Conservation (phyloP, 1,140 invertebrate species). For the Pogonomyrmex californicus region DNA sequence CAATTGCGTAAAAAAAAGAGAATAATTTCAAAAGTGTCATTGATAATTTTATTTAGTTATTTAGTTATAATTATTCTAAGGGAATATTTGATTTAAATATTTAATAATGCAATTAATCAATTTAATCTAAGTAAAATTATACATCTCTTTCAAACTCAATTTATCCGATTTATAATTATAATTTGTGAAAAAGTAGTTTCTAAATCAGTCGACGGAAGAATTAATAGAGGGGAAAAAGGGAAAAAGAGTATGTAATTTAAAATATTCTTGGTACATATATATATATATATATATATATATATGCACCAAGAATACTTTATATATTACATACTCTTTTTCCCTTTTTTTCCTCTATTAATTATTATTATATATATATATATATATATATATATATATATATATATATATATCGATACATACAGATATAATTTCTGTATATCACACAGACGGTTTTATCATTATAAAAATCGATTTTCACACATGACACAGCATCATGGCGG, state of each 20-base stretch:
- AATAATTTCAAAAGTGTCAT: background rate
- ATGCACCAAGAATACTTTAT: too few species aligned
- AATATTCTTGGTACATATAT: background rate
- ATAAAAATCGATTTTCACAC: constrained; percentile 47
- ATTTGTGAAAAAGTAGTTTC: background rate
- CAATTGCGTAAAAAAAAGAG: background rate
- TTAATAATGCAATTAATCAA: background rate
- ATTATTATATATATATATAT: too few species aligned
- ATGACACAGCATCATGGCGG: constrained; percentile 16
- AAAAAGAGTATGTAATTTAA: background rate
- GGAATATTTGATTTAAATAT: background rate
- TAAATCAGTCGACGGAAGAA: background rate
- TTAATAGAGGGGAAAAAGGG: background rate
- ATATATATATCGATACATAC: too few species aligned
- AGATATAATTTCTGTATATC: background rate
- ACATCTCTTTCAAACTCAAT: background rate
- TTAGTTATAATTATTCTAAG: background rate
- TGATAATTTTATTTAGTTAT: constrained; percentile 20
- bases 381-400: too few species aligned
- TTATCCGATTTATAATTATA: too few species aligned
- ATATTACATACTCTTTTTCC: too few species aligned
- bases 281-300: too few species aligned
- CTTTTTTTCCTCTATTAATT: too few species aligned
- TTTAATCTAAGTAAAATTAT: background rate
- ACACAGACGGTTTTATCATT: background rate